Evolutionary conservation across 2,888 invertebrate species (phyloP).

Genomic region (Lobophora halterata): DNA sequence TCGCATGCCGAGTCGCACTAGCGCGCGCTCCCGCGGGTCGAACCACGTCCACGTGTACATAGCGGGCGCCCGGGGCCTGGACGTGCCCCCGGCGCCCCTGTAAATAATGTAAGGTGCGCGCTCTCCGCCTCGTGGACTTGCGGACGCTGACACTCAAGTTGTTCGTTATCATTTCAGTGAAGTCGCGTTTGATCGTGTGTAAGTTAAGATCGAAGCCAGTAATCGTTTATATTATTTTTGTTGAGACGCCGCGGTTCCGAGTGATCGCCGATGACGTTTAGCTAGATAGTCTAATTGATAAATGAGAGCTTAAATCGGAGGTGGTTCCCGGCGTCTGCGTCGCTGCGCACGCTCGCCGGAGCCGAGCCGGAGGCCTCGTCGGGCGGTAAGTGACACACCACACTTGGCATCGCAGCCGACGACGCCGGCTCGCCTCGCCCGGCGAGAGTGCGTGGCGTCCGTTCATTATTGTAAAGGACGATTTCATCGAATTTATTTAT

Average conservation of each 20-base stretch:
- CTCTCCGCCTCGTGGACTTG: constrained; percentile 41
- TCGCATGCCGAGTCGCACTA: constrained; percentile 70
- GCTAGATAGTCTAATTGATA: constrained; percentile 72
- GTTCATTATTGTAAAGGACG: constrained; percentile 66
- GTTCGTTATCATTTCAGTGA: constrained; percentile 68
- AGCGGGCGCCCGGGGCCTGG: constrained; percentile 39
- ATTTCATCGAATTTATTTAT: constrained; percentile 81
- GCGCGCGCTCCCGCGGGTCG: constrained; percentile 67
- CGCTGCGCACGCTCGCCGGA: constrained; percentile 45
- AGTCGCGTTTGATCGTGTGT: constrained; percentile 63
- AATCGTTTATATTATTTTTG: constrained; percentile 61
- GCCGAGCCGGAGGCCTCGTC: constrained; percentile 38
- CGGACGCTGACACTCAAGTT: constrained; percentile 55
- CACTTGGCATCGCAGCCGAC: constrained; percentile 21
- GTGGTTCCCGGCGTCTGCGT: constrained; percentile 53
- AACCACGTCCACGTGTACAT: constrained; percentile 35
- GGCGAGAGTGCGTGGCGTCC: constrained; percentile 46
- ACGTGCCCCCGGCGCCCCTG: constrained; percentile 47
- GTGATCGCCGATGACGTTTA: constrained; percentile 64
- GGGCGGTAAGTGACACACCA: constrained; percentile 53
- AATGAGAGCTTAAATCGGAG: constrained; percentile 67
- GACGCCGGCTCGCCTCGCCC: constrained; percentile 34
- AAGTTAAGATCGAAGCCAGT: constrained; percentile 71
- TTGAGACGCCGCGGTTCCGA: constrained; percentile 60
- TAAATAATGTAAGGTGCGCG: constrained; percentile 47